These are phyloP conservation scores for Eurois occulta DNA, from an alignment of 2,888 invertebrate species.

Conservation along the genomic window DNA sequence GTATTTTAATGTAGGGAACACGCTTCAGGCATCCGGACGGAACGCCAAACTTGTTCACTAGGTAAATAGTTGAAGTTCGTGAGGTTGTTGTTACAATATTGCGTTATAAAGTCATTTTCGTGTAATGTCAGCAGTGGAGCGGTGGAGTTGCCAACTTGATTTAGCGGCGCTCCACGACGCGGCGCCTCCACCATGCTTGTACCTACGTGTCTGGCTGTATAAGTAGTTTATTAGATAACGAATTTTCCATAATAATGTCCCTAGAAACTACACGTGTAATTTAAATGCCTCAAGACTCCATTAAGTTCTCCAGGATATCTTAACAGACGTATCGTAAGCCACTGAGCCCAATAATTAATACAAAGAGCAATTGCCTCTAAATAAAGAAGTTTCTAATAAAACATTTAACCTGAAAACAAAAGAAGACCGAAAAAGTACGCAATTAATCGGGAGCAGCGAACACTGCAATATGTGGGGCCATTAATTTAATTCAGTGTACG, in stretches of 20 bases:
- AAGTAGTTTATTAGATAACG: slow-evolving; percentile 40
- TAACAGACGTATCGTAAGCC: slow-evolving; percentile 37
- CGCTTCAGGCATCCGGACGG: slow-evolving; percentile 80
- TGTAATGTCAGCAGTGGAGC: slow-evolving; percentile 75
- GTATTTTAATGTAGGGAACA: slow-evolving; percentile 72
- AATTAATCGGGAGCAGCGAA: slow-evolving; percentile 85
- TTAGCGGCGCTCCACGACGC: slow-evolving; percentile 64
- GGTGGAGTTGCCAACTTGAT: slow-evolving; percentile 77
- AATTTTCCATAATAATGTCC: slow-evolving; percentile 4
- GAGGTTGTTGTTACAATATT: slow-evolving; percentile 76
- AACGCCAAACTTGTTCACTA: slow-evolving; percentile 83
- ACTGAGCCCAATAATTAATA: slow-evolving; percentile 69
- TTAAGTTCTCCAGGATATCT: neutral
- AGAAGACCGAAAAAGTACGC: slow-evolving; percentile 82
- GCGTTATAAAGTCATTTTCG: slow-evolving; percentile 81
- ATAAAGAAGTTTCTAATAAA: slow-evolving; percentile 87
- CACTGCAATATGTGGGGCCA: slow-evolving; percentile 89
- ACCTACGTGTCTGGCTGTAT: slow-evolving; percentile 7
- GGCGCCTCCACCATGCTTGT: slow-evolving; percentile 46
- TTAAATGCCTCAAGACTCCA: neutral
- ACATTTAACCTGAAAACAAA: slow-evolving; percentile 86
- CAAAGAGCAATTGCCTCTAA: slow-evolving; percentile 76
- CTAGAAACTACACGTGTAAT: slow-evolving; percentile 1
- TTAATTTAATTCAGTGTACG: slow-evolving; percentile 90
- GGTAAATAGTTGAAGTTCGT: slow-evolving; percentile 86